Conservation (phyloP, 2,888 invertebrate genomes). For the Drosophila eohydei region DNA sequence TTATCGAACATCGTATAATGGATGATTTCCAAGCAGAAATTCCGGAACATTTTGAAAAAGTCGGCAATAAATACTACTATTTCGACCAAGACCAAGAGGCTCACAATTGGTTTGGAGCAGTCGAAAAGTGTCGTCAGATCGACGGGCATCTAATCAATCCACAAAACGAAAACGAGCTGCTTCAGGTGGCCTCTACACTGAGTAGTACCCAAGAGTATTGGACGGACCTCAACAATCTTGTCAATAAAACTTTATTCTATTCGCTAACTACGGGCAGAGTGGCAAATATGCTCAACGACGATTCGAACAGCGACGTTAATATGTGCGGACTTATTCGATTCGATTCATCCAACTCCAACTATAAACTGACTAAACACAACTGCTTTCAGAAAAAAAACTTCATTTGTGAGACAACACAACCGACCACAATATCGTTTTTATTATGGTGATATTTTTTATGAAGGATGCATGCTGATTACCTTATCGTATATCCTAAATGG, state of each 20-base stretch:
- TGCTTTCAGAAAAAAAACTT: background rate
- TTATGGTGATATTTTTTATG: slow-evolving; percentile 17
- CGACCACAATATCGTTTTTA: slow-evolving; percentile 12
- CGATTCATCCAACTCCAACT: background rate
- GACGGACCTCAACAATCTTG: slow-evolving; percentile 48
- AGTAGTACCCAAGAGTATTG: slow-evolving; percentile 11
- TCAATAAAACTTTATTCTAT: accelerated
- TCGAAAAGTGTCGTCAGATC: slow-evolving; percentile 15
- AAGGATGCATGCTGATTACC: background rate
- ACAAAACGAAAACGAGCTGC: slow-evolving; percentile 5
- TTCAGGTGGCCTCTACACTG: background rate
- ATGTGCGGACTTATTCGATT: slow-evolving; percentile 25
- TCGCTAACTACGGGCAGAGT: slow-evolving; percentile 25
- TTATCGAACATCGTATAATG: background rate
- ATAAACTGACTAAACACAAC: background rate
- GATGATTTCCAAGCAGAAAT: slow-evolving; percentile 4
- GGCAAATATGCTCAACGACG: background rate
- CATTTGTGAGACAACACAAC: slow-evolving; percentile 36
- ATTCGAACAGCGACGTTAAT: accelerated
- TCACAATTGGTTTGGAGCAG: slow-evolving; percentile 41
- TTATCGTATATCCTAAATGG: background rate
- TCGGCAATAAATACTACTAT: slow-evolving; percentile 32
- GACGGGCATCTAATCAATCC: slow-evolving; percentile 34
- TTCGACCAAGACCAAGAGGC: background rate
- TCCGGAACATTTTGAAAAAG: slow-evolving; percentile 15